phyloP scores from a whole-genome alignment of 2,797 vertebrate species.

The Apodemus agrarius region DNA sequence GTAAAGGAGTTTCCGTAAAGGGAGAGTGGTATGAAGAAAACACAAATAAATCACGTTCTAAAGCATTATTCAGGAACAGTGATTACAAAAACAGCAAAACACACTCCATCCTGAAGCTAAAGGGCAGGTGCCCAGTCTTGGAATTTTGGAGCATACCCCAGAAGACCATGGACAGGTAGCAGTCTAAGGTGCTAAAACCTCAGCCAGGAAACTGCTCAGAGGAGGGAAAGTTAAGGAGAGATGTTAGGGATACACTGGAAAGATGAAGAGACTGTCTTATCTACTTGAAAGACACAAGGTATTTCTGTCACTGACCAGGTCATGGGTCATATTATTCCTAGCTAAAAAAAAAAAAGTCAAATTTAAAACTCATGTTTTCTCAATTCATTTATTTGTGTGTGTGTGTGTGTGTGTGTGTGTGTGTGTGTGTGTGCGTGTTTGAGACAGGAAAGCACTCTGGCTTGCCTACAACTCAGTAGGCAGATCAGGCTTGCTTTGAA shows the following conservation, averaged over 20 bases:
- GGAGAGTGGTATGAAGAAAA: background rate
- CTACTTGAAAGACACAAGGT: background rate
- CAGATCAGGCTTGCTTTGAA: background rate
- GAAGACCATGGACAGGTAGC: background rate
- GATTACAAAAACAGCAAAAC: background rate
- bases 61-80: background rate
- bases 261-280: background rate
- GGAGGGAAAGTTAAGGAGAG: background rate
- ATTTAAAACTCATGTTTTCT: background rate
- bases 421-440: background rate
- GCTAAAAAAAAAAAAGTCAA: background rate
- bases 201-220: background rate
- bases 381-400: background rate
- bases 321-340: background rate
- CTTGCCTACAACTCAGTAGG: background rate
- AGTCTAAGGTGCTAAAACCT: background rate
- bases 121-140: background rate
- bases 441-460: background rate
- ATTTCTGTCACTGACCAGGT: background rate
- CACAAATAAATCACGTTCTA: background rate
- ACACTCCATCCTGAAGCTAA: background rate
- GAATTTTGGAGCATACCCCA: background rate
- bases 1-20: background rate
- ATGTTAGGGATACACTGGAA: background rate
- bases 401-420: too few species aligned